These are phyloP conservation scores for Phasianus colchicus DNA, from an alignment of 2,113 vertebrate genomes.

Conservation along the genomic window DNA sequence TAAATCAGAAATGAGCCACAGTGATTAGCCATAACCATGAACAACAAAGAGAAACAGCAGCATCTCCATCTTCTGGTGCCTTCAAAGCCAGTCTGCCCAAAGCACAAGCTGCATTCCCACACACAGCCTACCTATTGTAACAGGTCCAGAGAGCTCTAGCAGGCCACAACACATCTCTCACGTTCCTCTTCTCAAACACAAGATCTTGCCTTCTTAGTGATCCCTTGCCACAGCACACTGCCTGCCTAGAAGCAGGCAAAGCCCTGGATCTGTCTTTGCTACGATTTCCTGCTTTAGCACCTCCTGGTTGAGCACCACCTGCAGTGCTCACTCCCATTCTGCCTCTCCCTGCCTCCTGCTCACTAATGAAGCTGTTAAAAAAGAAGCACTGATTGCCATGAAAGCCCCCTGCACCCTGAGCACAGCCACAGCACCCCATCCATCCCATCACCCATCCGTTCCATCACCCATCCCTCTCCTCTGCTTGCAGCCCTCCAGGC, in stretches of 20 bases:
- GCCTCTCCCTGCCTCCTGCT: not conserved
- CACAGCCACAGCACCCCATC: not conserved
- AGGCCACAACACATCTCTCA: not conserved
- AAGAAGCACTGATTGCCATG: not conserved
- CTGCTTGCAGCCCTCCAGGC: not conserved
- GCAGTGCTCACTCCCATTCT: accelerated
- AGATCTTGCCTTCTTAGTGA: not conserved
- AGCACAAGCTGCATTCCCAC: not conserved
- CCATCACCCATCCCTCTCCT: not conserved
- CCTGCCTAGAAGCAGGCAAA: not conserved
- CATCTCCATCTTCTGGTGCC: not conserved
- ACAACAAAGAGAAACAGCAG: not conserved
- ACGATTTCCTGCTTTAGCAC: no score
- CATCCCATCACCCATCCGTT: not conserved
- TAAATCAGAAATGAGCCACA: not conserved
- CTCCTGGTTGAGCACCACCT: not conserved
- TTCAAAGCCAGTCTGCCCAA: not conserved
- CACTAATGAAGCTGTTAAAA: not conserved
- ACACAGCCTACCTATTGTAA: accelerated
- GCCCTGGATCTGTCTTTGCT: not conserved
- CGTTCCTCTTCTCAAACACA: not conserved
- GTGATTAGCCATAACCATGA: not conserved
- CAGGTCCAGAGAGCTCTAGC: not conserved
- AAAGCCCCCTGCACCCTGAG: not conserved
- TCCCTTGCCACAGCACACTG: not conserved